phyloP scores from a whole-genome alignment of 1,140 invertebrate species.

The Propsilocerus akamusi region DNA sequence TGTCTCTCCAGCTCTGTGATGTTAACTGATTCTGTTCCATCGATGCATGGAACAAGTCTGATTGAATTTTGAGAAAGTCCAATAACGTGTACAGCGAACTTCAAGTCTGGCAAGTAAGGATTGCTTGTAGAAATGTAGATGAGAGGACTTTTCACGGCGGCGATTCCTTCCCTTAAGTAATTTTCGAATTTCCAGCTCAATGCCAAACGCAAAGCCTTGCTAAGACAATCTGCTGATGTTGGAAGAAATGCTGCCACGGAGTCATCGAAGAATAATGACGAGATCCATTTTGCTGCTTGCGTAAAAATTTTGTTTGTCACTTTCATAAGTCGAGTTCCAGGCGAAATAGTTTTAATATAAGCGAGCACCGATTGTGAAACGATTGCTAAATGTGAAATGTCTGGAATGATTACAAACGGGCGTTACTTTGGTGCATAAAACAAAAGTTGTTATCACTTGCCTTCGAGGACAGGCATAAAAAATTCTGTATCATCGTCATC shows the following conservation, averaged over 20 bases:
- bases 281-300: conserved; percentile 19
- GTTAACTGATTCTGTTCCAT: conserved; percentile 47
- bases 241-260: conserved; percentile 15
- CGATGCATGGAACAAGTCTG: conserved; percentile 56
- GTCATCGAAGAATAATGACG: conserved; percentile 18
- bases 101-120: not conserved
- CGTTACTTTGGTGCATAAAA: not conserved
- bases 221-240: conserved; percentile 15
- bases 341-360: conserved; percentile 19
- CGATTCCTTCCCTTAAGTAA: not conserved
- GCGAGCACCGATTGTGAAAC: conserved; percentile 23
- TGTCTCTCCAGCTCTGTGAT: conserved; percentile 57
- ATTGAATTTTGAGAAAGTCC: conserved; percentile 64
- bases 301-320: conserved; percentile 19
- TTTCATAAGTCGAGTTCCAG: conserved; percentile 15
- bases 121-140: conserved; percentile 15
- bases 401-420: not conserved
- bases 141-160: conserved; percentile 10
- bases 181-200: not conserved
- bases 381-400: conserved; percentile 22
- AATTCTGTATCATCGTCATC: conserved; percentile 23
- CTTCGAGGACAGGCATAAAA: conserved; percentile 19
- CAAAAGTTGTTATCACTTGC: not conserved
- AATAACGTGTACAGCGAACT: conserved; percentile 11
- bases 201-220: not conserved